These are phyloP conservation scores for Umimayanthus kanabou DNA, from an alignment of 92 coral and sea anemone genomes.

Conservation along the genomic window DNA sequence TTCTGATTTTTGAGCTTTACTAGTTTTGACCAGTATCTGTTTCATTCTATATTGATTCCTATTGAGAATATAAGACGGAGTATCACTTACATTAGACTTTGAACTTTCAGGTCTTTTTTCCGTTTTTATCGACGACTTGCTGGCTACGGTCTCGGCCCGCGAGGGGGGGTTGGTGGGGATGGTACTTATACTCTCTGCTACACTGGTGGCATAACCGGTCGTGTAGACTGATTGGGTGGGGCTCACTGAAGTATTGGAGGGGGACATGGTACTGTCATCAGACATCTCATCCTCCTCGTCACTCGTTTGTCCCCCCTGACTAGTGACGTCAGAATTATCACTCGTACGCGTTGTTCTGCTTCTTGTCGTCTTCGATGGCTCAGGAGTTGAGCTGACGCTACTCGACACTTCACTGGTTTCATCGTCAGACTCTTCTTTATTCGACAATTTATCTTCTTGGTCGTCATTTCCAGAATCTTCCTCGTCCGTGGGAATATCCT, in stretches of 20 bases:
- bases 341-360: background rate
- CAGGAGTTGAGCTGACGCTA: background rate
- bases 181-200: slow-evolving; percentile 23
- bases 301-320: slow-evolving; percentile 4
- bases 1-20: background rate
- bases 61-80: slow-evolving; percentile 37
- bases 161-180: slow-evolving; percentile 34
- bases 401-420: background rate
- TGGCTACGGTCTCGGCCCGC: slow-evolving; percentile 10
- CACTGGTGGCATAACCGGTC: slow-evolving; percentile 28
- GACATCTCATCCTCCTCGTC: slow-evolving; percentile 21
- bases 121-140: background rate
- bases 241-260: background rate
- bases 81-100: slow-evolving; percentile 26
- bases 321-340: slow-evolving; percentile 1
- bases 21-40: background rate
- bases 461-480: background rate
- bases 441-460: too few species aligned
- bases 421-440: background rate
- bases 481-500: background rate
- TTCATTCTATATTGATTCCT: slow-evolving; percentile 36
- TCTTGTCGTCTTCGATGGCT: background rate
- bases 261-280: slow-evolving; percentile 1
- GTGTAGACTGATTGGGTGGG: slow-evolving; percentile 13
- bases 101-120: background rate